A percentile compares a stretch with the other conserved stretches of the same genome.
phyloP scores from a whole-genome alignment of 2,113 vertebrate genomes.

The Triplophysa tibetana region DNA sequence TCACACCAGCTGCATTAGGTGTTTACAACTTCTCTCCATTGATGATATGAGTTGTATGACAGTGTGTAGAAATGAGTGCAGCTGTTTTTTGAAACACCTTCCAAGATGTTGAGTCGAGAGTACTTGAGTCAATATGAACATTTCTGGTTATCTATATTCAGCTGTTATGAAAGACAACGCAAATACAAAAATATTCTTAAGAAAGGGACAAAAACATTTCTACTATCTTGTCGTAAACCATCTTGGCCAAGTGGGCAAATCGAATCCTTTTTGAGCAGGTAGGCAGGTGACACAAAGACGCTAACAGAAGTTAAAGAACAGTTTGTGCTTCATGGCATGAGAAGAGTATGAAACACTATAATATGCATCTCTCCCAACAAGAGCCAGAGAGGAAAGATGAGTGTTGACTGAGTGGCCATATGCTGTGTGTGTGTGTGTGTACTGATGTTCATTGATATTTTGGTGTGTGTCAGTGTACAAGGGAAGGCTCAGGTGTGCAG shows the following conservation, averaged over 20 bases:
- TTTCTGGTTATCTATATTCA: no score
- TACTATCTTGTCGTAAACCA: no score
- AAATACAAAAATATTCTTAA: no score
- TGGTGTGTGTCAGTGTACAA: background rate
- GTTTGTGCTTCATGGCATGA: constrained; percentile 5
- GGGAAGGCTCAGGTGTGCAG: background rate
- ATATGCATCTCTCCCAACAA: constrained; percentile 11
- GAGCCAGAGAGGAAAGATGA: background rate
- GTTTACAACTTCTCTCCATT: constrained; percentile 1
- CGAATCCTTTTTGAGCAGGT: background rate
- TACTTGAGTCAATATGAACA: no score
- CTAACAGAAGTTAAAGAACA: background rate
- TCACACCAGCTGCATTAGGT: background rate
- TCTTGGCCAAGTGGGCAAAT: background rate
- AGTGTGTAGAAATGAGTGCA: constrained; percentile 3
- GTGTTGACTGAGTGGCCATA: constrained; percentile 13
- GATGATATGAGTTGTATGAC: background rate
- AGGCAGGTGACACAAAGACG: constrained; percentile 7
- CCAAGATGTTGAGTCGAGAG: no score
- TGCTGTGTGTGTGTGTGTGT: constrained; percentile 30
- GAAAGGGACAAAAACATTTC: no score
- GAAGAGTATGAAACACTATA: constrained; percentile 5
- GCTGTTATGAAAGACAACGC: background rate
- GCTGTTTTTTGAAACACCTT: background rate
- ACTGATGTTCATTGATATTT: background rate